Percentiles rank a stretch among this genome's conserved stretches.
Conservation (phyloP, 2,797 vertebrate species). For the Mus spretus region DNA sequence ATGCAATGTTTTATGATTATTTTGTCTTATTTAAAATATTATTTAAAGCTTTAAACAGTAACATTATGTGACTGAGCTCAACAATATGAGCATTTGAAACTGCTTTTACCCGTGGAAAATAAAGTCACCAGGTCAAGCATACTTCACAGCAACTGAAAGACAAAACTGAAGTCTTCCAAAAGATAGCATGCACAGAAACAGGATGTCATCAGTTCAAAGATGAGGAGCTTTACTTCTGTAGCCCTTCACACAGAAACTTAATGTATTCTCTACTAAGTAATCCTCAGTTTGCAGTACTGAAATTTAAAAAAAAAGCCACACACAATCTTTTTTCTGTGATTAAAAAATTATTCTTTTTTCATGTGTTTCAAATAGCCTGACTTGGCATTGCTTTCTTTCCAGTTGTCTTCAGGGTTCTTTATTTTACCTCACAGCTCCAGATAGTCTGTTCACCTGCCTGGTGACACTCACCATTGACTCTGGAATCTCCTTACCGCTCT, state of each 20-base stretch:
- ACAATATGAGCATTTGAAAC: conserved; percentile 4
- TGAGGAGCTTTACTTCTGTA: background rate
- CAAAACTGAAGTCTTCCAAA: background rate
- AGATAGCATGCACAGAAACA: background rate
- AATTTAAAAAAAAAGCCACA: background rate
- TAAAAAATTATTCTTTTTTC: background rate
- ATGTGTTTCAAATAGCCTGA: background rate
- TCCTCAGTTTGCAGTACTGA: conserved; percentile 32
- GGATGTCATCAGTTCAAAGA: background rate
- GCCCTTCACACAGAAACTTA: background rate
- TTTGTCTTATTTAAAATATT: conserved; percentile 32
- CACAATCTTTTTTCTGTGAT: conserved; percentile 17
- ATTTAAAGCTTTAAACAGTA: conserved; percentile 44
- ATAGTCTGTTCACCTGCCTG: background rate
- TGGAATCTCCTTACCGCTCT: background rate
- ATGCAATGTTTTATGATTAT: conserved; percentile 8
- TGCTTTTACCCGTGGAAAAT: conserved; percentile 16
- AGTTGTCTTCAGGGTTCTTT: background rate
- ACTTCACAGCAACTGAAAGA: background rate
- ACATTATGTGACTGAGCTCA: background rate
- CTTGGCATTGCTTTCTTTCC: conserved; percentile 36
- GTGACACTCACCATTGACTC: background rate
- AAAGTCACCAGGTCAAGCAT: background rate
- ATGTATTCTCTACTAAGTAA: conserved; percentile 6
- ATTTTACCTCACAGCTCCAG: background rate